These are phyloP conservation scores for Protonemura montana DNA, from an alignment of 2,888 invertebrate species.

Conservation along the genomic window DNA sequence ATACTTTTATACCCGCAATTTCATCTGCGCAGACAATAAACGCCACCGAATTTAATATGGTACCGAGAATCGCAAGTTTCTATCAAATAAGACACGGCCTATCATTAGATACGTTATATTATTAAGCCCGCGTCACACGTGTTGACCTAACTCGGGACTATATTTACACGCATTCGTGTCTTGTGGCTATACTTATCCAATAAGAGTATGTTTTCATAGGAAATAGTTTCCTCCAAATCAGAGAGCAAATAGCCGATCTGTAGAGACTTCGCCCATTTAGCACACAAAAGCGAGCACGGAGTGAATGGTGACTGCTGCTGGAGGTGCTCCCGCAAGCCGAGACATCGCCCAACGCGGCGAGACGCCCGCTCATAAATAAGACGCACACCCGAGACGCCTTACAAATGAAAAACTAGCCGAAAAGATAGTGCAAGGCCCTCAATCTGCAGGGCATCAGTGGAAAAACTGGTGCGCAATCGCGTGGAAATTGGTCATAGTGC, in stretches of 20 bases:
- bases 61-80: background rate
- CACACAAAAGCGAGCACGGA: background rate
- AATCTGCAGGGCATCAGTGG: background rate
- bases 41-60: background rate
- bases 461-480: too few species aligned
- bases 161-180: background rate
- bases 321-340: background rate
- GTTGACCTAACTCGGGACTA: background rate
- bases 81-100: background rate
- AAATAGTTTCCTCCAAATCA: background rate
- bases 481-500: background rate
- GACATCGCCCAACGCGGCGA: background rate
- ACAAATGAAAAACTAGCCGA: background rate
- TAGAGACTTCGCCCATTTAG: background rate
- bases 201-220: background rate
- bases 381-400: background rate
- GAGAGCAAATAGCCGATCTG: background rate
- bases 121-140: background rate
- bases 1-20: background rate
- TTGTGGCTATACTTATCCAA: background rate
- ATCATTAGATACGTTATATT: background rate
- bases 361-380: background rate
- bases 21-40: background rate
- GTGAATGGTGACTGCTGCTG: background rate
- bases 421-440: background rate